phyloP scores from a whole-genome alignment of 53 echinoderm and acorn worm species.

The Antedon mediterranea region DNA sequence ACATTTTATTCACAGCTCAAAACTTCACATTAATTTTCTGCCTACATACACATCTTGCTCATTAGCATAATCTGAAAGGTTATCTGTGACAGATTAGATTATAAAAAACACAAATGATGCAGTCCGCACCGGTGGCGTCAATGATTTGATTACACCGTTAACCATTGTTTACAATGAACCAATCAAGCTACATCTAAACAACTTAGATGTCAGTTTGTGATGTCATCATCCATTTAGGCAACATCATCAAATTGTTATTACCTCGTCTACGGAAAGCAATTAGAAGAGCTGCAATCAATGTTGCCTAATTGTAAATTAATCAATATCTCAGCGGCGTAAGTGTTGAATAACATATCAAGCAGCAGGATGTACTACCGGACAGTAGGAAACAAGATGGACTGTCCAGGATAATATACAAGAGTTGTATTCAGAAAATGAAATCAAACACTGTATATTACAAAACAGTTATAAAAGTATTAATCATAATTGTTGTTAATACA shows the following conservation, averaged over 20 bases:
- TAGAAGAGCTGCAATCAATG: neutral
- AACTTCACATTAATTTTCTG: no score
- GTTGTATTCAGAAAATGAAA: no score
- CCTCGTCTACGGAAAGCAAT: neutral
- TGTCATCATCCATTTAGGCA: neutral
- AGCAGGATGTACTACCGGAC: no score
- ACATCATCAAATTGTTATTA: neutral
- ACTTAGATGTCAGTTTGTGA: neutral
- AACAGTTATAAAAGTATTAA: no score
- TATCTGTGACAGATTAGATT: neutral
- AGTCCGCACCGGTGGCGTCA: neutral
- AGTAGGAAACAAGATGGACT: no score
- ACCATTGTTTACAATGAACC: neutral
- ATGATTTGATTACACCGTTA: neutral
- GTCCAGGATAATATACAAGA: no score
- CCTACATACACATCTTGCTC: no score
- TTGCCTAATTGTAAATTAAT: neutral
- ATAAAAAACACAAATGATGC: neutral
- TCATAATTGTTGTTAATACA: no score
- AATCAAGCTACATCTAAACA: neutral
- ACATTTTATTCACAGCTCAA: no score
- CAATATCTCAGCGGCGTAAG: no score
- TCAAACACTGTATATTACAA: no score
- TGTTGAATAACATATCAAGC: no score
- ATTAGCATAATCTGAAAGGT: neutral